Evolutionary conservation across 2,797 vertebrate species (phyloP), one percentile per base, ranked within the genome.

Genomic region (Amniataba percoides): DNA sequence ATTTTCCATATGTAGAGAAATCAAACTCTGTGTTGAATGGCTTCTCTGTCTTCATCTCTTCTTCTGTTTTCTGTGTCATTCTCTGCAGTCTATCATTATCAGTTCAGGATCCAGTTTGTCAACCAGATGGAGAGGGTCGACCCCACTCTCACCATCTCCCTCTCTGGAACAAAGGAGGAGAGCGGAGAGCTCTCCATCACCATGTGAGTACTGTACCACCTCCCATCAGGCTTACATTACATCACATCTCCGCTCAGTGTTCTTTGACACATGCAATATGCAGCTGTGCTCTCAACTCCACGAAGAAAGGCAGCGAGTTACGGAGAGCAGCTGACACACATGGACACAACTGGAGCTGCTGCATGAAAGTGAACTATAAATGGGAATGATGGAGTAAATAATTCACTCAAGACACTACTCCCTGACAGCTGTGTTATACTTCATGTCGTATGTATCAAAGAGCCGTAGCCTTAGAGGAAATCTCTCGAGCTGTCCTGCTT

Each of bases 41-140:
- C 5, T 71, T 42, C 19, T 64, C n/a, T 48, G 18, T 68, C 40
- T 59, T 25, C 5, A 53, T 72, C 43, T 40, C 12, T 7, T 55
- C 23, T 21, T 36, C 42, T 42, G 19, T 23, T 40, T 31, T 62
- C 58, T 65, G 43, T 18, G 49, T 68, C 48, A 58, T 6, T 70
- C 36, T 36, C 64, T 81, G 62, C 87, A 99, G 98, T 98, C 69
- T 97, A 95, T 81, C 98, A 99, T 81, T 98, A 98, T 82, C 97
- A 98, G 90, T 95, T 99, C 93, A 98, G 95, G 94, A 95, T 99
- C 75, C 96, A 96, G 84, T 96, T 98, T 75, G 89, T 96, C 87
- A 96, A 95, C 69, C 95, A 96, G 87, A 93, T 89, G 4, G 90
- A 94, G 62, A 88, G 72, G 0, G 85, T 89, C 13, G 91, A 96